A percentile compares a stretch with the other conserved stretches of the same genome.
phyloP scores from a whole-genome alignment of 2,797 vertebrate genomes.

The Poeciliopsis turneri region DNA sequence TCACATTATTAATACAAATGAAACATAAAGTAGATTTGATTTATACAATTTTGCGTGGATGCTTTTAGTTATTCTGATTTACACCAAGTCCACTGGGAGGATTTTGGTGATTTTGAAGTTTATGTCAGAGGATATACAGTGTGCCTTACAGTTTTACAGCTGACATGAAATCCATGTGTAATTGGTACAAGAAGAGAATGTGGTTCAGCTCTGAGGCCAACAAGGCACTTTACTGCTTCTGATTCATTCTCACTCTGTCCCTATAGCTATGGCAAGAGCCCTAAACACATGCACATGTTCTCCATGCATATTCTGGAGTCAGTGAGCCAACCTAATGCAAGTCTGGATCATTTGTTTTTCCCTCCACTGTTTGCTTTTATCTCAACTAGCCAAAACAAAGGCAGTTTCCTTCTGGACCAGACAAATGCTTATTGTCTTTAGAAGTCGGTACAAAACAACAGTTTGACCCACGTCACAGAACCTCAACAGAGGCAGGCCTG shows the following conservation, averaged over 20 bases:
- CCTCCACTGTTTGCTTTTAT: constrained; percentile 40
- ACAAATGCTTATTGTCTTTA: constrained; percentile 65
- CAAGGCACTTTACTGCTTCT: constrained; percentile 13
- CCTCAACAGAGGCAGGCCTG: not conserved
- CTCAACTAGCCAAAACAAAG: constrained; percentile 44
- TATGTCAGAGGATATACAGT: constrained; percentile 22
- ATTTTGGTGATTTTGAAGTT: constrained; percentile 11
- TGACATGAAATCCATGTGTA: constrained; percentile 18
- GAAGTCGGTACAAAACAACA: constrained; percentile 26
- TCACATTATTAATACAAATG: not conserved
- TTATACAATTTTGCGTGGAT: constrained; percentile 7
- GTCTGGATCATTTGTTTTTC: constrained; percentile 35
- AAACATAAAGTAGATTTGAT: constrained; percentile 1
- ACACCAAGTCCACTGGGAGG: not conserved
- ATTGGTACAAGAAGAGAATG: not conserved
- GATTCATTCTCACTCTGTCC: not conserved
- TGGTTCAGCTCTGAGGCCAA: constrained; percentile 8
- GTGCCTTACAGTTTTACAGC: constrained; percentile 10
- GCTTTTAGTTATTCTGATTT: constrained; percentile 20
- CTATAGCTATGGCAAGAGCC: not conserved
- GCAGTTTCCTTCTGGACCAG: constrained; percentile 33
- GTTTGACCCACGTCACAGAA: constrained; percentile 16
- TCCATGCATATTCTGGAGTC: constrained; percentile 1
- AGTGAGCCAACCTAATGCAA: constrained; percentile 28
- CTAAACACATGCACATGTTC: constrained; percentile 6